These are phyloP conservation scores for Siderastrea siderea DNA, from an alignment of 92 coral and sea anemone species.

Conservation along the genomic window DNA sequence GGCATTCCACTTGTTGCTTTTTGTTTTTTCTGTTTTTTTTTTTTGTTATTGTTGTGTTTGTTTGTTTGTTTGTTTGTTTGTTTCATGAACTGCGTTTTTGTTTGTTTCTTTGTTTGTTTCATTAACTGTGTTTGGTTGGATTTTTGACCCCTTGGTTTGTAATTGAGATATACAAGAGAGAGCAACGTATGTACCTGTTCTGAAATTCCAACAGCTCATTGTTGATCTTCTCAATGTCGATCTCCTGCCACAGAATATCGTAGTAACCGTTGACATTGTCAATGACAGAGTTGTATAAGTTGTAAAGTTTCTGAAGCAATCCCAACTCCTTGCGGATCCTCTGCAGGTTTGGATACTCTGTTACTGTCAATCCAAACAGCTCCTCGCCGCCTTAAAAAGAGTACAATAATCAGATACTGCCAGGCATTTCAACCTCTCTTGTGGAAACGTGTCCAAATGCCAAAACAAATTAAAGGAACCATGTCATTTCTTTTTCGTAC, in stretches of 20 bases:
- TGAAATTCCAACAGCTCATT: constrained; percentile 91
- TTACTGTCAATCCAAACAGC: constrained; percentile 90
- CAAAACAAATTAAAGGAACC: neutral
- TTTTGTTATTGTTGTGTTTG: no score
- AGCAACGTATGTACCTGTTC: constrained; percentile 76
- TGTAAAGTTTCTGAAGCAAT: constrained; percentile 94
- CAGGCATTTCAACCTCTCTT: no score
- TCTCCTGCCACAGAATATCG: constrained; percentile 97
- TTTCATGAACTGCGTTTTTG: no score
- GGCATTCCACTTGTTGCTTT: no score
- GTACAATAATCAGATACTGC: neutral
- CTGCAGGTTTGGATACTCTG: constrained; percentile 95
- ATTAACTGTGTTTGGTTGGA: no score
- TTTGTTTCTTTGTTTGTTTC: no score
- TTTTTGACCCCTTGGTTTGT: no score
- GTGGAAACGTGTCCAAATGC: no score
- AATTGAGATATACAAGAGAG: no score
- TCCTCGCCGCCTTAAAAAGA: constrained; percentile 95
- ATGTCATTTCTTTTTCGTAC: neutral
- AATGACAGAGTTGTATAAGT: constrained; percentile 95
- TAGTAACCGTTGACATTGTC: constrained; percentile 98
- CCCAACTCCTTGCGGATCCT: constrained; percentile 94
- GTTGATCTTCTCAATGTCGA: constrained; percentile 97
- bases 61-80: no score
- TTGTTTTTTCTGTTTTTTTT: no score